These are phyloP conservation scores for Diabrotica undecimpunctata DNA, from an alignment of 1,140 invertebrate genomes.

Conservation along the genomic window DNA sequence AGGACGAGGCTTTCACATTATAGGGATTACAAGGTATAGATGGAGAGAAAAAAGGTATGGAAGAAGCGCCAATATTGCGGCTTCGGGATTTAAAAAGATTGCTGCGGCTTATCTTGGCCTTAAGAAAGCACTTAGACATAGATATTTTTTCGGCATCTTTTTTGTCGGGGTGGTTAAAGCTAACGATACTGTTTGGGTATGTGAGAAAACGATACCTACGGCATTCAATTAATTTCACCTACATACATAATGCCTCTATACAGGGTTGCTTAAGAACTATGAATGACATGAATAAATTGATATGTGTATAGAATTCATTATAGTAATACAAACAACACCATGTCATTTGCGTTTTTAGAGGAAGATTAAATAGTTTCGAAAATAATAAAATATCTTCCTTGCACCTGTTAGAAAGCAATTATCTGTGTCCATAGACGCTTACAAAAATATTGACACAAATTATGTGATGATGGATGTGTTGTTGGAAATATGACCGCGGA, in stretches of 20 bases:
- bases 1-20: slow-evolving; percentile 43
- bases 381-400: too few relatives aligned
- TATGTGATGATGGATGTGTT: too few relatives aligned
- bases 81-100: slow-evolving; percentile 41
- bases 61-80: slow-evolving; percentile 39
- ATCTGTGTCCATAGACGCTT: too few relatives aligned
- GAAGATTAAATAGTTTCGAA: too few relatives aligned
- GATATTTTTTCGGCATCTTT: slow-evolving; percentile 23
- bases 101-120: slow-evolving; percentile 41
- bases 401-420: too few relatives aligned
- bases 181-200: not conserved
- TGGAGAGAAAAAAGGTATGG: slow-evolving; percentile 31
- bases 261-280: not conserved
- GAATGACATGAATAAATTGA: too few relatives aligned
- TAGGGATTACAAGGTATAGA: slow-evolving; percentile 40
- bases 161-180: slow-evolving; percentile 4
- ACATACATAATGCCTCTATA: not conserved
- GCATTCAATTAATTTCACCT: not conserved
- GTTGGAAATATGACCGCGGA: too few relatives aligned
- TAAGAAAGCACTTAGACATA: slow-evolving; percentile 28
- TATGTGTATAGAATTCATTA: too few relatives aligned
- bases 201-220: slow-evolving; percentile 1
- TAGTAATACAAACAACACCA: too few relatives aligned
- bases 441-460: too few relatives aligned
- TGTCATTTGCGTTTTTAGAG: too few relatives aligned